Conservation (phyloP, 2,113 vertebrate species). For the Coryphaenoides rupestris region DNA sequence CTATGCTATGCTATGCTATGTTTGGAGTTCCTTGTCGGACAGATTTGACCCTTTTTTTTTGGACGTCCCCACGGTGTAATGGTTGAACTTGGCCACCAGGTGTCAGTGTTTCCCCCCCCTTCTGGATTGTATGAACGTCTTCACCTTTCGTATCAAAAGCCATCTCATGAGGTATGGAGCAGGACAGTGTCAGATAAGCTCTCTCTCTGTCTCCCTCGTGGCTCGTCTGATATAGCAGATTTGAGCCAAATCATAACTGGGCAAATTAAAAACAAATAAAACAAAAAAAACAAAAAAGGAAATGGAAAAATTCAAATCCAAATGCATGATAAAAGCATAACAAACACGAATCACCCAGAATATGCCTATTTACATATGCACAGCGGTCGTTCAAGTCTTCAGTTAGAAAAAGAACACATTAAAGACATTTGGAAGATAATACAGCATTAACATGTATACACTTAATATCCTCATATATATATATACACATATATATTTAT, state of each 20-base stretch:
- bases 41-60: too few relatives aligned
- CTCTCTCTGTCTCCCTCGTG: neutral
- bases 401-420: constrained; percentile 79
- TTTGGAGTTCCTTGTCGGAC: too few relatives aligned
- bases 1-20: too few relatives aligned
- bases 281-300: constrained; percentile 1
- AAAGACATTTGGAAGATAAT: constrained; percentile 75
- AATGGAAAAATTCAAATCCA: constrained; percentile 27
- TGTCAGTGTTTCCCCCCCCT: too few relatives aligned
- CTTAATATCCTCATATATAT: constrained; percentile 69
- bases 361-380: constrained; percentile 92
- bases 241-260: constrained; percentile 39
- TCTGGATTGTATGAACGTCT: too few relatives aligned
- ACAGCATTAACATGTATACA: constrained; percentile 84
- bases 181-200: neutral
- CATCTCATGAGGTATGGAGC: too few relatives aligned
- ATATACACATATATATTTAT: constrained; percentile 73
- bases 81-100: too few relatives aligned
- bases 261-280: constrained; percentile 28
- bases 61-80: too few relatives aligned
- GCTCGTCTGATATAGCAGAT: constrained; percentile 29
- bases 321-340: constrained; percentile 62
- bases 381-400: constrained; percentile 98
- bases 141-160: too few relatives aligned
- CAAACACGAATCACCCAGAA: constrained; percentile 87